A percentile compares a stretch with the other conserved stretches of the same genome.
Evolutionary conservation across 2,888 invertebrate genomes (phyloP).

Genomic region (Endomychus coccineus): DNA sequence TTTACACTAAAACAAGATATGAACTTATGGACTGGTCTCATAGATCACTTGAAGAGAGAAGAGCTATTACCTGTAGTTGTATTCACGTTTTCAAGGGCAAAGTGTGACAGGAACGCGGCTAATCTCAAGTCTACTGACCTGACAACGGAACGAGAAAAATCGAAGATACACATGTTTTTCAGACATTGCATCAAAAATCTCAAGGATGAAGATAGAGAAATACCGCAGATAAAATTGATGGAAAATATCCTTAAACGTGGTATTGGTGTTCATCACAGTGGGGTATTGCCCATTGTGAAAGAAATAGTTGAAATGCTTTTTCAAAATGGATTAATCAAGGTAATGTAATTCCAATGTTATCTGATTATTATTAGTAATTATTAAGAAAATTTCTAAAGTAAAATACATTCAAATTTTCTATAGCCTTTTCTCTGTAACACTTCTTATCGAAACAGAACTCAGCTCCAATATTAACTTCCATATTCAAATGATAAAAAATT

Average conservation of each 20-base stretch:
- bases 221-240: constrained; percentile 80
- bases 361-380: too few relatives aligned
- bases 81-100: constrained; percentile 83
- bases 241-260: constrained; percentile 69
- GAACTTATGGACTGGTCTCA: constrained; percentile 72
- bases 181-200: constrained; percentile 71
- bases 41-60: constrained; percentile 72
- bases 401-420: too few relatives aligned
- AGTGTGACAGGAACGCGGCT: constrained; percentile 64
- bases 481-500: too few relatives aligned
- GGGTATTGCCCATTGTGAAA: constrained; percentile 95
- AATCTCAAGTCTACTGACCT: constrained; percentile 61
- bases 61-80: constrained; percentile 90
- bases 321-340: constrained; percentile 79
- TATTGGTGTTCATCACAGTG: constrained; percentile 97
- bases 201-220: constrained; percentile 66
- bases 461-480: too few relatives aligned
- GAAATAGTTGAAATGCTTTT: constrained; percentile 98
- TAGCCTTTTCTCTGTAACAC: too few relatives aligned
- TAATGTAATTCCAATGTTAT: too few relatives aligned
- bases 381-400: too few relatives aligned
- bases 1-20: constrained; percentile 62
- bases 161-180: constrained; percentile 78
- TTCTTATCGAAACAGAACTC: too few relatives aligned
- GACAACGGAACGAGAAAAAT: constrained; percentile 77